Conservation (phyloP, 2,888 invertebrate genomes). For the Spilarctia lutea region DNA sequence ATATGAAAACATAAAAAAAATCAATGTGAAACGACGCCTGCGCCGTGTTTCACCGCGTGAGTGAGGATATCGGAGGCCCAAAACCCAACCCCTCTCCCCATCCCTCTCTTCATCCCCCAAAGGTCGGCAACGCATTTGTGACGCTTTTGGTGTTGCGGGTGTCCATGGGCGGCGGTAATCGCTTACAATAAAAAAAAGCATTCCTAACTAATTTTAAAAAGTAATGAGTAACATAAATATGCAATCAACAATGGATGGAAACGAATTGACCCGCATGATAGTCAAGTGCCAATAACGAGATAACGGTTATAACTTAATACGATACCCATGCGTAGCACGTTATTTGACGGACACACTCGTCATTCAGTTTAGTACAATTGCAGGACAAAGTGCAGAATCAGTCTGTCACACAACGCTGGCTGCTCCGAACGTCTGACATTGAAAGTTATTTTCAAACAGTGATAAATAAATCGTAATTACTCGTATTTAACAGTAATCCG, state of each 20-base stretch:
- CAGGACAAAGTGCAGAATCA: not conserved
- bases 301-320: not conserved
- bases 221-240: not conserved
- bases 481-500: not conserved
- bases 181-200: too few species aligned
- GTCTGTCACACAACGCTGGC: not conserved
- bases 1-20: not conserved
- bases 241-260: not conserved
- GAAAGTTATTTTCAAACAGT: not conserved
- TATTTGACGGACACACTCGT: not conserved
- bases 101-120: too few species aligned
- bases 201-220: not conserved
- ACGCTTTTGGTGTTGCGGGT: too few species aligned
- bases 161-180: too few species aligned
- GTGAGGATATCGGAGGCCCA: too few species aligned
- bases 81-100: too few species aligned
- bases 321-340: not conserved
- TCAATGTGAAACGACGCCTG: too few species aligned
- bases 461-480: not conserved
- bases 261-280: not conserved
- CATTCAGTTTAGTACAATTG: not conserved
- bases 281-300: not conserved
- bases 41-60: too few species aligned
- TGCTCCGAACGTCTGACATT: not conserved
- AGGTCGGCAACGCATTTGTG: too few species aligned